phyloP scores from a whole-genome alignment of 2,888 invertebrate genomes.

The Tetragonula carbonaria region DNA sequence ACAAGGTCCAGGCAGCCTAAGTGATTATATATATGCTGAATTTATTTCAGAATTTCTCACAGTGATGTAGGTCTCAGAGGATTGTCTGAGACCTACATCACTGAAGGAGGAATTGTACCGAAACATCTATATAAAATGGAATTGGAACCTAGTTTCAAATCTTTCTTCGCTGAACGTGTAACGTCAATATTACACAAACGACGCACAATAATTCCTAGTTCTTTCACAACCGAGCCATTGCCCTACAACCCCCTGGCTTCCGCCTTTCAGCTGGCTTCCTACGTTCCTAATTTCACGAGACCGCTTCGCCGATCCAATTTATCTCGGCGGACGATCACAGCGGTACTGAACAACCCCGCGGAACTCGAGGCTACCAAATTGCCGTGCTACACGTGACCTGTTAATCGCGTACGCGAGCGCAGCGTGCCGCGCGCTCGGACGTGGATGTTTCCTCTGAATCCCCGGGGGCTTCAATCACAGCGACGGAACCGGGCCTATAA shows the following conservation, averaged over 20 bases:
- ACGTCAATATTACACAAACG: no score
- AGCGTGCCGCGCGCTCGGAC: not conserved
- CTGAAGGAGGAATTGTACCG: conserved; percentile 95
- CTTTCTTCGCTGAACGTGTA: no score
- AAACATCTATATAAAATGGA: conserved; percentile 90
- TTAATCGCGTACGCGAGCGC: not conserved
- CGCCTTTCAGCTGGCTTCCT: no score
- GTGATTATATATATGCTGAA: conserved; percentile 93
- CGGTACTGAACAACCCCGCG: not conserved
- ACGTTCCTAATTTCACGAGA: no score
- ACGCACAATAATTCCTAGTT: no score
- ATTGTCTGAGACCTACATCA: conserved; percentile 92
- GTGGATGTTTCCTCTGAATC: conserved; percentile 52
- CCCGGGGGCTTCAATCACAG: conserved; percentile 67
- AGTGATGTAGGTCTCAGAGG: conserved; percentile 86
- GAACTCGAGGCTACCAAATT: not conserved
- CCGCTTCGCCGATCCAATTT: not conserved
- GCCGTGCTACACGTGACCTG: not conserved
- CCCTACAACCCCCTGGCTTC: no score
- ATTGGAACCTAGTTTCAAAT: conserved; percentile 75
- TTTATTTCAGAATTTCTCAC: conserved; percentile 94
- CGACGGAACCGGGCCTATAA: conserved; percentile 63
- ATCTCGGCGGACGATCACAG: not conserved
- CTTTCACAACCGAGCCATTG: no score
- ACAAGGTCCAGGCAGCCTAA: conserved; percentile 91